Percentiles rank a stretch among this genome's conserved stretches.
phyloP scores from a whole-genome alignment of 2,888 invertebrate genomes.

The Auanema freiburgensis region DNA sequence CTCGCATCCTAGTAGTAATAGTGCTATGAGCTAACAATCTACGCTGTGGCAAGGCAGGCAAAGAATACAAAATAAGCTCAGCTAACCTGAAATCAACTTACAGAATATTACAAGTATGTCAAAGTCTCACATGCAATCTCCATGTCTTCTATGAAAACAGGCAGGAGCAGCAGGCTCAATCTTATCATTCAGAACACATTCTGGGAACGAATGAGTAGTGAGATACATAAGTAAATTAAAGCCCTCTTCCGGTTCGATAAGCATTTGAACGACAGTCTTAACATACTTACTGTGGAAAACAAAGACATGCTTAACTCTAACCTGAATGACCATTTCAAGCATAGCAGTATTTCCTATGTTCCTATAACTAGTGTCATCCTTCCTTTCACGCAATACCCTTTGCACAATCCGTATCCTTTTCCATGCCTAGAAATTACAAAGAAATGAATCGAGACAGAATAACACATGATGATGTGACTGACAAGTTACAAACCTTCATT shows the following conservation, averaged over 20 bases:
- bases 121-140: constrained; percentile 1
- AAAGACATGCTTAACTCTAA: neutral
- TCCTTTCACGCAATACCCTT: neutral
- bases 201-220: neutral
- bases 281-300: neutral
- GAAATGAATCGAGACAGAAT: too few relatives aligned
- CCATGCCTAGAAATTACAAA: neutral
- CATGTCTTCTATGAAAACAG: constrained; percentile 1
- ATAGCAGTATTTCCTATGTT: neutral
- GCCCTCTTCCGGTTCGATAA: neutral
- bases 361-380: neutral
- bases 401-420: neutral
- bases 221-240: constrained; percentile 2
- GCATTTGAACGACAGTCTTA: neutral
- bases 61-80: neutral
- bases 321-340: neutral
- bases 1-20: neutral
- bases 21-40: neutral
- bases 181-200: too few relatives aligned
- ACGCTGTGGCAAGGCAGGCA: neutral
- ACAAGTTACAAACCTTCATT: neutral
- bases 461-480: too few relatives aligned
- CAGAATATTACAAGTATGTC: neutral
- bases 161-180: neutral
- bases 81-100: constrained; percentile 5